A percentile compares a stretch with the other conserved stretches of the same genome.
phyloP scores from a whole-genome alignment of 2,113 vertebrate species.

The Eclectus roratus region DNA sequence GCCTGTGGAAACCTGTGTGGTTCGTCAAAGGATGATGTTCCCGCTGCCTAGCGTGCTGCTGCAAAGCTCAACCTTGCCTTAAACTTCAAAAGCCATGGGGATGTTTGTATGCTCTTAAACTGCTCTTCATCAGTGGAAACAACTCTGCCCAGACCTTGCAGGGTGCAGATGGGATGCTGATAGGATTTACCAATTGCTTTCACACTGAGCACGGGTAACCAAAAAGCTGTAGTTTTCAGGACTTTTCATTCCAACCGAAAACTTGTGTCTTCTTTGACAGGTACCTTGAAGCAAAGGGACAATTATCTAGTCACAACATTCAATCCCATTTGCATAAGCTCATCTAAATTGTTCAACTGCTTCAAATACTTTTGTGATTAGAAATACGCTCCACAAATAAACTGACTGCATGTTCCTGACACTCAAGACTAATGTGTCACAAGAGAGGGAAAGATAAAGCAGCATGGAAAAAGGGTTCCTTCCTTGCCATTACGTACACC shows the following conservation, averaged over 20 bases:
- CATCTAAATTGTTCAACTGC: conserved; percentile 24
- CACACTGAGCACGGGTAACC: rapidly evolving
- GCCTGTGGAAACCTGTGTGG: not conserved
- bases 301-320: conserved; percentile 61
- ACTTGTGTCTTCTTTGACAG: conserved; percentile 15
- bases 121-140: not conserved
- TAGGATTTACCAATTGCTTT: not conserved
- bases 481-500: not conserved
- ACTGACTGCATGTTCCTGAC: not conserved
- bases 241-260: not conserved
- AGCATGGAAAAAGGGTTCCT: not conserved
- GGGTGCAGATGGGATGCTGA: not conserved
- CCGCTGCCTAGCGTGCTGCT: not conserved
- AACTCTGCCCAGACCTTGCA: not conserved
- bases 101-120: not conserved
- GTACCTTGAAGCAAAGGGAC: conserved; percentile 44
- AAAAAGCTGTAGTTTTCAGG: not conserved
- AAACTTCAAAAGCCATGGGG: not conserved
- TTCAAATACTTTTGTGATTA: conserved; percentile 23
- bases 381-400: conserved; percentile 26
- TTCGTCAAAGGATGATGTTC: not conserved
- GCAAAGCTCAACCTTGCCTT: not conserved
- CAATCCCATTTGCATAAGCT: conserved; percentile 21
- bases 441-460: not conserved
- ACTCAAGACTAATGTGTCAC: not conserved